phyloP scores from a whole-genome alignment of 64 coral and sea anemone species.

The Dendrophyllia cribrosa region DNA sequence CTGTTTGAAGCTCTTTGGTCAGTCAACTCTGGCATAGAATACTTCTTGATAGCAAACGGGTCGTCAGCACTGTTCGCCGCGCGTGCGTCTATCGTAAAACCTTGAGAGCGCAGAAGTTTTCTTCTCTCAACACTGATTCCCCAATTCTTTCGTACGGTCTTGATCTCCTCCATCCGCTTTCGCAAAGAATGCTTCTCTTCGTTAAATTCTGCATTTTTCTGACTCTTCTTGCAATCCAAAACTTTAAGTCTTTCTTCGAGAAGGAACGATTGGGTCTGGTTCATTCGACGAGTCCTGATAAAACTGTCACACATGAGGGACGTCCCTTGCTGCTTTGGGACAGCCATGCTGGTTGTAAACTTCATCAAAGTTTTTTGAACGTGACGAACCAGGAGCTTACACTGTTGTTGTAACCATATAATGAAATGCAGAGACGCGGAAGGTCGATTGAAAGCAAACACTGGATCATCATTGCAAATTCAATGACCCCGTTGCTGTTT shows the following conservation, averaged over 20 bases:
- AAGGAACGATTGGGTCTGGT: slow-evolving; percentile 65
- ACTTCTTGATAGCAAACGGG: slow-evolving; percentile 6
- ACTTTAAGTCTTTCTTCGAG: slow-evolving; percentile 67
- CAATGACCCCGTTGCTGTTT: not conserved
- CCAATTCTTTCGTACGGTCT: slow-evolving; percentile 49
- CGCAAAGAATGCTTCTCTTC: slow-evolving; percentile 53
- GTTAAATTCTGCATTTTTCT: slow-evolving; percentile 56
- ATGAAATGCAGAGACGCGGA: not conserved
- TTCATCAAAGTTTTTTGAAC: not conserved
- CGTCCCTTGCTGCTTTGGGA: not conserved
- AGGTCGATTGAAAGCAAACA: not conserved
- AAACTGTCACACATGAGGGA: slow-evolving; percentile 20
- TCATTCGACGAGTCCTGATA: slow-evolving; percentile 64
- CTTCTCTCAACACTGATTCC: slow-evolving; percentile 73
- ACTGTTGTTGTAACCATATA: not conserved
- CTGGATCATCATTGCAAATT: not conserved
- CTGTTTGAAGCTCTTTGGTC: not conserved
- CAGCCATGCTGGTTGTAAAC: slow-evolving; percentile 22
- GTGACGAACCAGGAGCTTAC: not conserved
- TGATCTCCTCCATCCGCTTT: slow-evolving; percentile 58
- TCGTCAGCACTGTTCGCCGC: not conserved
- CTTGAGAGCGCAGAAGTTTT: slow-evolving; percentile 62
- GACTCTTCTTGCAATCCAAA: slow-evolving; percentile 57
- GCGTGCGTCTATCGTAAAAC: slow-evolving; percentile 30
- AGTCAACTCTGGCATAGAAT: not conserved